Evolutionary conservation across 1,140 invertebrate genomes (phyloP), one percentile per base, ranked within the genome.

Genomic region (Drosophila pseudoananassae): DNA sequence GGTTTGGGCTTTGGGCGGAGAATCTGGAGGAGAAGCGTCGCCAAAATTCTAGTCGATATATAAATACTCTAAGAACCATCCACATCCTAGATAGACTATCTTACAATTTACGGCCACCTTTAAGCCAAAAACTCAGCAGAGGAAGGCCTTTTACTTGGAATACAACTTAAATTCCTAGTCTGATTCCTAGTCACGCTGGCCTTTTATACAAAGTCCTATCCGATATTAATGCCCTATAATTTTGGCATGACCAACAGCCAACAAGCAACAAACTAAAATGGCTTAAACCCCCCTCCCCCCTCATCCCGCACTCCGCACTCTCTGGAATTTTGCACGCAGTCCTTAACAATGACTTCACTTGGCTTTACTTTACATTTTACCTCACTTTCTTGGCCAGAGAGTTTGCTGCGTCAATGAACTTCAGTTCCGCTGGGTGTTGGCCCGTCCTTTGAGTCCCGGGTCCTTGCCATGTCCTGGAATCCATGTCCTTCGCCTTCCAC

Each of bases 331-430:
- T 10, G 8, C 43, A 46, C 43, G 43, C 8, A n/a, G 15, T 25
- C 29, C 14, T 45, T 43, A 53, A 61, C 49, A 61, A 53, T 45
- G 50, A 43, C 33, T 52, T 33, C 49, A 29, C 20, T 53, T 17
- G 14, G 20, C 33, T 36, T 17, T 14, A 53, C 33, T 47, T n/a
- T 12, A 36, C 33, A 36, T 12, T 17, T 17, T 33, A 53, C 27
- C 43, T 36, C 58, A 46, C 25, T 20, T 47, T 31, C n/a, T 38
- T 47, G 31, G 40, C 12, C 63, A 47, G 43, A 47, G 43, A 38
- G 50, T 55, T 69, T 49, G 63, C 66, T 69, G 66, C 66, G 52
- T 69, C 63, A 70, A 70, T 69, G 51, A 70, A 70, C 51, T 70
- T 69, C 17, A 38, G 46, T 56, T 70, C 50, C 65, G 25, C 25